Evolutionary conservation across 2,888 invertebrate species (phyloP).

Genomic region (Rapana venosa): DNA sequence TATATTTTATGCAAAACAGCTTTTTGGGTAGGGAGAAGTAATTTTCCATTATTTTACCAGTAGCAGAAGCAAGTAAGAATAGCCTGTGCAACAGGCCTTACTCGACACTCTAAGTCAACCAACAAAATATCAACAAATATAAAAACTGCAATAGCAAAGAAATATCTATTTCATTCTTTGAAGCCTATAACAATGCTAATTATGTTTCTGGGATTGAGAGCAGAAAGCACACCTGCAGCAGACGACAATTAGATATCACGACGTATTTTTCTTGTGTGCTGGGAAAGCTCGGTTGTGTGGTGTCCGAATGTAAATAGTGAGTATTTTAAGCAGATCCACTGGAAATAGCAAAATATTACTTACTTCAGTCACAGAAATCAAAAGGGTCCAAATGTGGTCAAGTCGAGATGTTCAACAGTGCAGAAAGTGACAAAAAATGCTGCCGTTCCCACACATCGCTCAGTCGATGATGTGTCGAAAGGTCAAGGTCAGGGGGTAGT

Average conservation of each 20-base stretch:
- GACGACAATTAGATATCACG: slow-evolving; percentile 3
- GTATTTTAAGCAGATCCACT: neutral
- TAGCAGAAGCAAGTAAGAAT: neutral
- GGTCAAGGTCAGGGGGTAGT: slow-evolving; percentile 28
- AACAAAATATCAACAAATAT: too few relatives aligned
- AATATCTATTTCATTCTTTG: too few relatives aligned
- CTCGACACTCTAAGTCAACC: too few relatives aligned
- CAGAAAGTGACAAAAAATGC: slow-evolving; percentile 15
- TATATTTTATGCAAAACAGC: slow-evolving; percentile 42
- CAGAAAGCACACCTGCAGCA: slow-evolving; percentile 10
- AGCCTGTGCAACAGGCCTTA: neutral
- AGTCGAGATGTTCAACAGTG: neutral
- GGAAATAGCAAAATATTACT: neutral
- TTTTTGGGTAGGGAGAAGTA: slow-evolving; percentile 36
- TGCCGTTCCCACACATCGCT: neutral
- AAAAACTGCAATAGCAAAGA: too few relatives aligned
- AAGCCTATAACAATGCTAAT: neutral
- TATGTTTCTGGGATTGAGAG: neutral
- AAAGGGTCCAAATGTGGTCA: neutral
- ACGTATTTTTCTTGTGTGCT: neutral
- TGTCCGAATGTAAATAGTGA: too few relatives aligned
- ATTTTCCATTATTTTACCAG: slow-evolving; percentile 6
- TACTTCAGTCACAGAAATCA: neutral
- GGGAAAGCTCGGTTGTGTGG: neutral
- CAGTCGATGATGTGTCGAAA: slow-evolving; percentile 19